Base-by-base conservation (phyloP, 2,113 vertebrate genomes). In the Oreochromis aureus region DNA sequence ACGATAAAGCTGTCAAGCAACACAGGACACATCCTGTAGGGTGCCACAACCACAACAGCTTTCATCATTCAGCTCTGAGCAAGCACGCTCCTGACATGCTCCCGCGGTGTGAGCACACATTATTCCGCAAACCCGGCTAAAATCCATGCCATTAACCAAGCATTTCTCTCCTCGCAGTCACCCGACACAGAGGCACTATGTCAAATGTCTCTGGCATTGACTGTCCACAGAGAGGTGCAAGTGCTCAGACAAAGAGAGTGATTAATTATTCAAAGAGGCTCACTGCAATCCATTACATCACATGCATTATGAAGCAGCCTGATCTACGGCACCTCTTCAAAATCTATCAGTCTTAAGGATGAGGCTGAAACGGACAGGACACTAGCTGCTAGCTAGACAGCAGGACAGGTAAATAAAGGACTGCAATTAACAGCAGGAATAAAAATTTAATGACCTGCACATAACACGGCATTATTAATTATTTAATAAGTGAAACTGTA, bases 241-340 rank as follows among this genome's bases (percentile, higher is more conserved):
- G 91, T 92, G 81, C 93, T 93, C 92, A 95, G 94, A 96, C 95
- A 96, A 96, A 96, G 93, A 95, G 94, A 88, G 84, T 83, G 91
- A 94, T 97, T 94, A 96, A 97, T 96, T 96, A 97, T 97, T 97
- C 88, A 97, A 78, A 80, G 34, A 87, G 85, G 73, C 92, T 94
- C 92, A 84, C 91, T 94, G 93, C 92, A 94, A 95, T 95, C 96
- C 96, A 97, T 96, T 96, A 96, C 94, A 96, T 90, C 89, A 88
- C 96, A 97, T 97, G 94, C 95, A 97, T 97, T 96, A 97, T 97
- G 93, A 92, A 97, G 91, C 82, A 96, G 94, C 58, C 81, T 82
- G 87, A 94, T 93, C 88, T 91, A 87, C 83, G 84, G 85, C 84
- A 32, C 48, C 55, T 92, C 89, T 89, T 92, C 48, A 83, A 89